Evolutionary conservation across 2,113 vertebrate species (phyloP).

Genomic region (Fulica atra): DNA sequence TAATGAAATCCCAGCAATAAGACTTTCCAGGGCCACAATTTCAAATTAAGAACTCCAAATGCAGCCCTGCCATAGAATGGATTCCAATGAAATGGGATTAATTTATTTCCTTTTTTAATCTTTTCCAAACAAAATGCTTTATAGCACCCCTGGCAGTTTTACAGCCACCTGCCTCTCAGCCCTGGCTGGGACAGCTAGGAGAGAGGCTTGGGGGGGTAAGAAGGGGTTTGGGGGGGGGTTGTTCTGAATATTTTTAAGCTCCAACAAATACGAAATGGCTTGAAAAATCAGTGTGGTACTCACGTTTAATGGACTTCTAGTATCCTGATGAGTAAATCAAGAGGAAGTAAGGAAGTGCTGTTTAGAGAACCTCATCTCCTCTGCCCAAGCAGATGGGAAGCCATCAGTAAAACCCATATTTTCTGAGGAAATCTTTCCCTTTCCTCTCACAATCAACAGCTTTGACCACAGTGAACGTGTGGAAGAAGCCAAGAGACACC

Average conservation of each 20-base stretch:
- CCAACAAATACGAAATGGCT: background rate
- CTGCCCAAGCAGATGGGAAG: background rate
- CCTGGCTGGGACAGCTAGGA: background rate
- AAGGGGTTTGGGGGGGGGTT: background rate
- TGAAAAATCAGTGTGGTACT: background rate
- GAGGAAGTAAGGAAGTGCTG: background rate
- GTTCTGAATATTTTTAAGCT: conserved; percentile 9
- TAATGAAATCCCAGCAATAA: conserved; percentile 39
- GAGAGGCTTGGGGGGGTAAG: background rate
- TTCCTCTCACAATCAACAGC: background rate
- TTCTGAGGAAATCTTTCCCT: background rate
- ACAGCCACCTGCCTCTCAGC: background rate
- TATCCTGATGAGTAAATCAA: background rate
- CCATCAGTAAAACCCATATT: background rate
- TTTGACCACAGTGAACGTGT: too few relatives aligned
- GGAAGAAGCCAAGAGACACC: background rate
- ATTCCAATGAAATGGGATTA: background rate
- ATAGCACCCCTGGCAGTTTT: background rate
- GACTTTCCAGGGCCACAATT: background rate
- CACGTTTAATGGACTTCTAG: background rate
- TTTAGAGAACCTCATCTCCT: background rate
- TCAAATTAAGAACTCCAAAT: conserved; percentile 48
- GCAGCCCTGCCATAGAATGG: conserved; percentile 4
- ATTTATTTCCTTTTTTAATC: background rate
- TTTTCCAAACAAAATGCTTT: background rate